phyloP scores from a whole-genome alignment of 2,113 vertebrate genomes.

The Rana temporaria region DNA sequence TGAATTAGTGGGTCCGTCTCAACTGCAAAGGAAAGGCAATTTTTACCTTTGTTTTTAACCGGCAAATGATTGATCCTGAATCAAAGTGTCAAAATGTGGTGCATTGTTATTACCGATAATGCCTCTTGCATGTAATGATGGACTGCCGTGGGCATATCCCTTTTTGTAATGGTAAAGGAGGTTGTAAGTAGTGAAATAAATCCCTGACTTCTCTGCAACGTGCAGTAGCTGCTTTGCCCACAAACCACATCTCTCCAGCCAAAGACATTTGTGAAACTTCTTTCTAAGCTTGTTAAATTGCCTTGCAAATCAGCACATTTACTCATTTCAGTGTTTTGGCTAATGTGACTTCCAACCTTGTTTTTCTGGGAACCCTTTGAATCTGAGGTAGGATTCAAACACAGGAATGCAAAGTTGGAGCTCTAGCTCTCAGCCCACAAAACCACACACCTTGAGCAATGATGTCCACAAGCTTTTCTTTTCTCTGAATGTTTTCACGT shows the following conservation, averaged over 20 bases:
- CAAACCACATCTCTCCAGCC: constrained; percentile 53
- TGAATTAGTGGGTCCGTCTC: no score
- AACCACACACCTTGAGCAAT: constrained; percentile 44
- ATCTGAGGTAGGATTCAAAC: constrained; percentile 42
- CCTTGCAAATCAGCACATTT: constrained; percentile 57
- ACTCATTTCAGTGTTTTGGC: constrained; percentile 51
- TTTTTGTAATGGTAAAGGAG: constrained; percentile 22
- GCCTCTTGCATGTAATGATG: constrained; percentile 43
- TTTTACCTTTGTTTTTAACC: neutral
- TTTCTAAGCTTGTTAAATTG: constrained; percentile 55
- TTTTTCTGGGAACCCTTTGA: constrained; percentile 52
- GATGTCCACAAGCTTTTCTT: constrained; percentile 17
- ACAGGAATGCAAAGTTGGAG: constrained; percentile 46
- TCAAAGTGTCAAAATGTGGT: constrained; percentile 46
- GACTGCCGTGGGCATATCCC: constrained; percentile 29
- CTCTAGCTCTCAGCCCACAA: constrained; percentile 34
- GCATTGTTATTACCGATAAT: constrained; percentile 46
- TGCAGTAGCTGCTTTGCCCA: constrained; percentile 41
- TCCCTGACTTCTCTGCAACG: constrained; percentile 31
- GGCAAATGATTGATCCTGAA: constrained; percentile 31
- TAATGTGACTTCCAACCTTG: constrained; percentile 33
- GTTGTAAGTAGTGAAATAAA: constrained; percentile 47
- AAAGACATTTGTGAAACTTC: constrained; percentile 54
- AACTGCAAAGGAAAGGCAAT: no score
- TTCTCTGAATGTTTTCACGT: neutral